A percentile compares a stretch with the other conserved stretches of the same genome.
Evolutionary conservation across 2,888 invertebrate genomes (phyloP).

Genomic region (Phortica magna): DNA sequence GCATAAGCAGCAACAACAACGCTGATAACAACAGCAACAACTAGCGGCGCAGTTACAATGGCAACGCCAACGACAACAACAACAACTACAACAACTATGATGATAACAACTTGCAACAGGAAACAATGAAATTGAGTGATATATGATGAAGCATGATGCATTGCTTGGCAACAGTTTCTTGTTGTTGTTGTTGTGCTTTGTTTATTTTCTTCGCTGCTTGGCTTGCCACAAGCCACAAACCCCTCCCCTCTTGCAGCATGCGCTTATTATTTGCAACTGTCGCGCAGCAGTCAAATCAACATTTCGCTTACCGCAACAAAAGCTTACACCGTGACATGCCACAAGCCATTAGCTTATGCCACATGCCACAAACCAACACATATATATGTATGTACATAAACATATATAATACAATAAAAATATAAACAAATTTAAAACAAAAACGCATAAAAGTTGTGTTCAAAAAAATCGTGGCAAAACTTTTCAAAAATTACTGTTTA

Average conservation of each 20-base stretch:
- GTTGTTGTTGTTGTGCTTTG: neutral
- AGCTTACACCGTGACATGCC: neutral
- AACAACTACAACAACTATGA: slow-evolving; percentile 30
- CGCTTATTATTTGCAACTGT: neutral
- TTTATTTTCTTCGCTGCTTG: neutral
- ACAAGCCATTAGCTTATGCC: neutral
- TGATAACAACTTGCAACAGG: slow-evolving; percentile 40
- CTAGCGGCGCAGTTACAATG: slow-evolving; percentile 38
- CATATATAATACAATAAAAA: neutral
- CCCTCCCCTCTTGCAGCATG: no score
- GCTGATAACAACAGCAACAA: slow-evolving; percentile 36
- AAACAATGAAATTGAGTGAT: slow-evolving; percentile 68
- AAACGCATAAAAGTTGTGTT: neutral
- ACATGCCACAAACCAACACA: neutral
- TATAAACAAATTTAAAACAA: neutral
- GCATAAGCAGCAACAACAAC: slow-evolving; percentile 39
- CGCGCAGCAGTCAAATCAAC: neutral
- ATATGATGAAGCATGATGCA: slow-evolving; percentile 49
- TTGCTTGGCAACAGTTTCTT: neutral
- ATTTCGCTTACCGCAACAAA: neutral
- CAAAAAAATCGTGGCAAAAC: neutral
- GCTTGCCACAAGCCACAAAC: neutral
- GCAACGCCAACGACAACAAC: slow-evolving; percentile 49
- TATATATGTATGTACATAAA: neutral
- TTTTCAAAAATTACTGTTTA: neutral